Evolutionary conservation across 2,888 invertebrate genomes (phyloP).

Genomic region (Dolomedes plantarius): DNA sequence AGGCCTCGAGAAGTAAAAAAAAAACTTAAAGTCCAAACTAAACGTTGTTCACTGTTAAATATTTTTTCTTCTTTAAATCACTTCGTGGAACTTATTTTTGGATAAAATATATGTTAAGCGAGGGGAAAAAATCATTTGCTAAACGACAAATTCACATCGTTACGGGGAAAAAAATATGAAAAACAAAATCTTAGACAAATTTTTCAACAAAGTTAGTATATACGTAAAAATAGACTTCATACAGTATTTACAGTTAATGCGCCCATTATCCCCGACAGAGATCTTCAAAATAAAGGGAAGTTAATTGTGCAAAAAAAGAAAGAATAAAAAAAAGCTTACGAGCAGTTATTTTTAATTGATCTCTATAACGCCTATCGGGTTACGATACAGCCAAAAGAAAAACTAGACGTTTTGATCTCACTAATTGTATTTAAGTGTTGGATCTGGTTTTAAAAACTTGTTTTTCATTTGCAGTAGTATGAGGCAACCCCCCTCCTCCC

Average conservation of each 20-base stretch:
- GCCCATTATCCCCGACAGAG: neutral
- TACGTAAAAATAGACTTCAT: neutral
- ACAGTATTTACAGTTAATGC: neutral
- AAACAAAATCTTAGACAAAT: too few species aligned
- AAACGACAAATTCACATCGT: too few species aligned
- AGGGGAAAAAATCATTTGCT: too few species aligned
- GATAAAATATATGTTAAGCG: too few species aligned
- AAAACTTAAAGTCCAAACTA: too few species aligned
- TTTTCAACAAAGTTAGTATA: too few species aligned
- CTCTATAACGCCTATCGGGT: slow-evolving; percentile 38
- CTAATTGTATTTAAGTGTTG: slow-evolving; percentile 57
- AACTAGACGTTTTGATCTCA: slow-evolving; percentile 23
- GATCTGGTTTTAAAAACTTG: slow-evolving; percentile 27
- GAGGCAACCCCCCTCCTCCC: slow-evolving; percentile 10
- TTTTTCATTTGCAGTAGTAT: slow-evolving; percentile 21
- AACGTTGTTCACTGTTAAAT: too few species aligned
- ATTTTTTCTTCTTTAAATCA: too few species aligned
- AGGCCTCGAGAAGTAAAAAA: too few species aligned
- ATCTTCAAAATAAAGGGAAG: neutral
- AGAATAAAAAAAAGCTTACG: neutral
- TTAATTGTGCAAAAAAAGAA: slow-evolving; percentile 33
- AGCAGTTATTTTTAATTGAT: slow-evolving; percentile 62
- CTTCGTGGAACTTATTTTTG: too few species aligned
- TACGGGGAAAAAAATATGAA: too few species aligned
- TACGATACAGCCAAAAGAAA: slow-evolving; percentile 8